These are phyloP conservation scores for Prunella fulvescens DNA, from an alignment of 2,113 vertebrate genomes.

Conservation along the genomic window DNA sequence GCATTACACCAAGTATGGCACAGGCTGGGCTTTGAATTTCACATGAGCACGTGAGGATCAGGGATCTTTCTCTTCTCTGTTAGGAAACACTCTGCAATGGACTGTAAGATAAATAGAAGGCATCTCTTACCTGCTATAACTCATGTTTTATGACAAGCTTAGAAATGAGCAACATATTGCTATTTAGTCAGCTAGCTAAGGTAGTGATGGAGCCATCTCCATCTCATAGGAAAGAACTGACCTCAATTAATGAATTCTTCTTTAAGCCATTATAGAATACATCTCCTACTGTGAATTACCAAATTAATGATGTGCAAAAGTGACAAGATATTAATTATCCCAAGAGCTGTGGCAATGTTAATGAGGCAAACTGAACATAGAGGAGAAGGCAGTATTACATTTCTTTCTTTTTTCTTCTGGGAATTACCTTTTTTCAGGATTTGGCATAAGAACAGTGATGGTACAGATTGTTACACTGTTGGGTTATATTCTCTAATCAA, in stretches of 20 bases:
- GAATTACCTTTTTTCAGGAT: not conserved
- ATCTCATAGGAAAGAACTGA: not conserved
- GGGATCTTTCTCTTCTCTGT: not conserved
- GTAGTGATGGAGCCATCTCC: not conserved
- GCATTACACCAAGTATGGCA: not conserved
- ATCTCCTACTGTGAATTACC: not conserved
- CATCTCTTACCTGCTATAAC: not conserved
- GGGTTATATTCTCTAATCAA: not conserved
- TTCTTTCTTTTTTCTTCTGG: not conserved
- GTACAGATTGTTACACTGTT: not conserved
- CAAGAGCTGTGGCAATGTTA: not conserved
- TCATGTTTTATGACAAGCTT: not conserved
- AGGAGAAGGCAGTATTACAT: not conserved
- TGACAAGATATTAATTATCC: conserved; percentile 38
- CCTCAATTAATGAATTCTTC: conserved; percentile 27
- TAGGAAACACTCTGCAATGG: not conserved
- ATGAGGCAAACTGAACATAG: not conserved
- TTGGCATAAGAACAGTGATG: not conserved
- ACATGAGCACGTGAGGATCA: not conserved
- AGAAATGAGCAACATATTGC: not conserved
- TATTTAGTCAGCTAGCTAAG: not conserved
- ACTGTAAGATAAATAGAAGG: not conserved
- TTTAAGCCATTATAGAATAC: not conserved
- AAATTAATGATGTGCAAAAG: conserved; percentile 39
- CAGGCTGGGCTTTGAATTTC: not conserved